Conservation (phyloP, 1,140 invertebrate genomes). For the Trichonephila inaurata region DNA sequence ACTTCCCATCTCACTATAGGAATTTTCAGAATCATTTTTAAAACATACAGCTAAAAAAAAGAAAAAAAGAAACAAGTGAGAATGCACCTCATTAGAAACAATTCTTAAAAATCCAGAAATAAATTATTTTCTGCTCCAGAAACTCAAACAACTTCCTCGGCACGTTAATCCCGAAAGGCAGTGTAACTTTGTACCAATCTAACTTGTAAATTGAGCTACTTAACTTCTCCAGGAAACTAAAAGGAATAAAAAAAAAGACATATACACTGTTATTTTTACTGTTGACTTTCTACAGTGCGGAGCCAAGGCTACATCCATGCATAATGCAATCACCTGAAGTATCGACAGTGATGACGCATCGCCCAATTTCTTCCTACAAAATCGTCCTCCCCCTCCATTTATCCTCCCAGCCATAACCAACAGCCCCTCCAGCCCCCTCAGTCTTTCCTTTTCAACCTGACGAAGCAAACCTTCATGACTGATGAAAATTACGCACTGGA, state of each 20-base stretch:
- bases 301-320: neutral
- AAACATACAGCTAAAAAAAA: too few species aligned
- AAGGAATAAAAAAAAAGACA: neutral
- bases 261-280: neutral
- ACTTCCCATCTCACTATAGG: too few species aligned
- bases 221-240: neutral
- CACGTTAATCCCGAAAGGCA: neutral
- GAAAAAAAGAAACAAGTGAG: too few species aligned
- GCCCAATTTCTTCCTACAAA: conserved; percentile 64
- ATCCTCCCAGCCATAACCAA: conserved; percentile 7
- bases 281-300: conserved; percentile 30
- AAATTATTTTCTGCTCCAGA: too few species aligned
- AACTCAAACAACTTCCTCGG: neutral
- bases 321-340: conserved; percentile 71
- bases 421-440: neutral
- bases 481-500: conserved; percentile 69
- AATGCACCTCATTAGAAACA: too few species aligned
- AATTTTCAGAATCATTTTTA: too few species aligned
- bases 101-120: too few species aligned
- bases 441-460: conserved; percentile 33
- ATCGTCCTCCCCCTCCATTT: neutral
- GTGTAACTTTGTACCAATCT: neutral
- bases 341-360: conserved; percentile 67
- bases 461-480: conserved; percentile 60
- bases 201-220: conserved; percentile 27